Conservation (phyloP, 1,140 invertebrate genomes). For the Neodiprion virginianus region DNA sequence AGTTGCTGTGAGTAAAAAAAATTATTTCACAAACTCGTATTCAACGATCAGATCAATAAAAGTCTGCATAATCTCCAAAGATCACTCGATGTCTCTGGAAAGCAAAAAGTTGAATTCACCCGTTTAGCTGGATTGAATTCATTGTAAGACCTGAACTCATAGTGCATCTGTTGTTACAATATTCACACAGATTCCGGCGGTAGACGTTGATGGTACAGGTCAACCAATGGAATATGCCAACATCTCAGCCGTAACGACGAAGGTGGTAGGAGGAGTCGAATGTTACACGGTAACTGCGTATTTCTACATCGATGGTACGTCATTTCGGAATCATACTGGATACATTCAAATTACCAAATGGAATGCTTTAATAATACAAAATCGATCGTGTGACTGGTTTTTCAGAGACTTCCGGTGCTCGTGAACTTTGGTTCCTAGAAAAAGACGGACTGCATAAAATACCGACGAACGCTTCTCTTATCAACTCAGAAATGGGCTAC, state of each 20-base stretch:
- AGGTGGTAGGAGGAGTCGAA: neutral
- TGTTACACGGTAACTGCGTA: neutral
- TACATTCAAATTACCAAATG: too few species aligned
- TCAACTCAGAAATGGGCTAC: neutral
- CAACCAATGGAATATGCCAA: neutral
- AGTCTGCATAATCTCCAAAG: neutral
- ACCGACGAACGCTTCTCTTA: neutral
- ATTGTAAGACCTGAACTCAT: too few species aligned
- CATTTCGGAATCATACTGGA: too few species aligned
- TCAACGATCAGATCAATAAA: too few species aligned
- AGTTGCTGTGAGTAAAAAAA: neutral
- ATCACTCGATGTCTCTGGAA: neutral
- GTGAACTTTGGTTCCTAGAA: neutral
- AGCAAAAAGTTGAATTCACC: neutral
- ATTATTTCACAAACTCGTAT: too few species aligned
- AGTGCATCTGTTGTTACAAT: too few species aligned
- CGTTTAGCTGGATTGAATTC: too few species aligned
- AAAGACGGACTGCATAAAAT: neutral
- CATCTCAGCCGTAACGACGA: neutral
- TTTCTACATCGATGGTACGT: neutral
- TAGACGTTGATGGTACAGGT: neutral
- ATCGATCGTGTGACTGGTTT: too few species aligned
- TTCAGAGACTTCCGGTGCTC: too few species aligned
- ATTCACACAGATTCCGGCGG: neutral
- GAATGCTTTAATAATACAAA: too few species aligned